A percentile compares a stretch with the other conserved stretches of the same genome.
Evolutionary conservation across 2,797 vertebrate species (phyloP).

Genomic region (Anomalospiza imberbis): DNA sequence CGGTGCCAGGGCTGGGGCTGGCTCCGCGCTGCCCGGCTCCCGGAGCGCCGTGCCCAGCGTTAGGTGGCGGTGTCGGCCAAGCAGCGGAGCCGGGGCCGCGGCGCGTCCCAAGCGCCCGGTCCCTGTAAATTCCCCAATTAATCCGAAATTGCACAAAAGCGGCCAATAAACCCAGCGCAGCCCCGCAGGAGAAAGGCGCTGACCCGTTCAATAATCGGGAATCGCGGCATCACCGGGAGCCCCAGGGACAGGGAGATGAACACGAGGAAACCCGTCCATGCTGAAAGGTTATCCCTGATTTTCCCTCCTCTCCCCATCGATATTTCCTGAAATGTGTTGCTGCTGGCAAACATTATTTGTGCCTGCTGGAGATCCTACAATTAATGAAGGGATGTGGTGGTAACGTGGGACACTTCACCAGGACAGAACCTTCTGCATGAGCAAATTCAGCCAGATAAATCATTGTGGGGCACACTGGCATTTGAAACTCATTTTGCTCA

Average conservation of each 20-base stretch:
- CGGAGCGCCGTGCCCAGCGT: background rate
- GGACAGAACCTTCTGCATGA: background rate
- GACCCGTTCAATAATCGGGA: background rate
- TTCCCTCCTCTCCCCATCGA: background rate
- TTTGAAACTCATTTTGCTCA: background rate
- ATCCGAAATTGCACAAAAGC: background rate
- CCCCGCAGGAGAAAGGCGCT: rapidly evolving
- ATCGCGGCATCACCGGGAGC: rapidly evolving
- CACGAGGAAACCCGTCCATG: background rate
- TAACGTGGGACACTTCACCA: background rate
- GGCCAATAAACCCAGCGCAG: background rate
- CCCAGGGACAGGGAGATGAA: background rate
- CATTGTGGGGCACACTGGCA: background rate
- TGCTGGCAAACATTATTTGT: background rate
- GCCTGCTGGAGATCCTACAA: background rate
- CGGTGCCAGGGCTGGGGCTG: too few relatives aligned
- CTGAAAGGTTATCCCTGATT: rapidly evolving
- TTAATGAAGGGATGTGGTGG: background rate
- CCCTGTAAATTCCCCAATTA: background rate
- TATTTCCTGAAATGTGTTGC: background rate
- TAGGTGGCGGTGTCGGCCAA: background rate
- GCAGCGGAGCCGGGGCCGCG: background rate
- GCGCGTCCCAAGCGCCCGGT: background rate
- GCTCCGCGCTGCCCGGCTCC: too few relatives aligned
- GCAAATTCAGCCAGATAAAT: background rate